Evolutionary conservation across 2,797 vertebrate genomes (phyloP), one percentile per base, ranked within the genome.

Genomic region (Dermochelys coriacea): DNA sequence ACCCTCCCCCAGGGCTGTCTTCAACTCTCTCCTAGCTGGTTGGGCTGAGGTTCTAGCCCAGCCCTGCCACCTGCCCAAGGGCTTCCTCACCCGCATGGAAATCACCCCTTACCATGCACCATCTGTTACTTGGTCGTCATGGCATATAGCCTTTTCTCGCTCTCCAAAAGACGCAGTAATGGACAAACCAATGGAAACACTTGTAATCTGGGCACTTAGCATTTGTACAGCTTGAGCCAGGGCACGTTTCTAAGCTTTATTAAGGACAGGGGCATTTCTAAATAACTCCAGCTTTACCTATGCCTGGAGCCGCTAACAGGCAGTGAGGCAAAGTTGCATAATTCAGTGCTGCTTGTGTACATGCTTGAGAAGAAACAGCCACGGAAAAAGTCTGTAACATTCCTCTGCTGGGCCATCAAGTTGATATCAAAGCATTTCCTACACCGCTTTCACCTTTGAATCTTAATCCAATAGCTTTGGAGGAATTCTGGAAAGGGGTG

Each of bases 351-450:
- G 94, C 93, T 94, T 92, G 88, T 95, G 93, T 86, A 59, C 93
- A 91, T 15, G 93, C 89, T 97, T 98, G 97, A 98, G 96, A 97
- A 96, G 93, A 98, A 97, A 96, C 97, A 98, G 97, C 95, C 92
- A 93, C 0, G 96, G 97, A 97, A 98, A 97, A 98, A 97, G 91
- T 94, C 96, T 93, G 94, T 95, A 97, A 97, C 95, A 96, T 98
- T 97, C 97, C 92, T 94, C 1, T 1, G 37, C 93, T 91, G 94
- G 80, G 91, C 87, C 15, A 3, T 86, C 87, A 96, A 90, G 80
- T 54, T 79, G 93, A 90, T 96, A 97, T 97, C 97, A 97, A 95
- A 97, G 94, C 11, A 1, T 96, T 97, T 95, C 95, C 96, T 95
- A 92, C 92, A 47, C 61, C 11, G 86, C 91, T 88, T 96, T 95